Evolutionary conservation across 2,797 vertebrate species (phyloP).

Genomic region (Premnoplex brunnescens): DNA sequence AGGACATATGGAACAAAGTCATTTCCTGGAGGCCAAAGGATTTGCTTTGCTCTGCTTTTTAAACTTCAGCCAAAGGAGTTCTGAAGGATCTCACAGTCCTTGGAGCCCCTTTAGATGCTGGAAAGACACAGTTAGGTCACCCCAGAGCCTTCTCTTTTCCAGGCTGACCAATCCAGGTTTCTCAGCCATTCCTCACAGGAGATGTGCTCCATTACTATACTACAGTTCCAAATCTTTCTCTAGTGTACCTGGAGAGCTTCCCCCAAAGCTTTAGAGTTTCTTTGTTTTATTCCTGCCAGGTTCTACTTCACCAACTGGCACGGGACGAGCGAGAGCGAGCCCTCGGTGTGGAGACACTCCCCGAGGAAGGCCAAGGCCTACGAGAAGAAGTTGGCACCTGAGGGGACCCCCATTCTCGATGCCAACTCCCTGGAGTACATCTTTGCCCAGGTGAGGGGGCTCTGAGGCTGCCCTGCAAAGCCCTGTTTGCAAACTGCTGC

Average conservation of each 20-base stretch:
- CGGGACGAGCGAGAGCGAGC: conserved; percentile 90
- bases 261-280: fast-evolving
- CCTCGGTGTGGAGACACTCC: conserved; percentile 91
- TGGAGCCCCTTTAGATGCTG: background rate
- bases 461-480: background rate
- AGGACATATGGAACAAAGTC: background rate
- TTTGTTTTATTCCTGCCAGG: conserved; percentile 65
- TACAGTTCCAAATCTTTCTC: background rate
- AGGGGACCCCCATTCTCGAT: conserved; percentile 91
- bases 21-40: background rate
- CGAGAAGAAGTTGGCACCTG: conserved; percentile 79
- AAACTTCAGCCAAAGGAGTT: background rate
- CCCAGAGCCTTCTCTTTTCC: background rate
- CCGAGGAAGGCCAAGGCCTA: conserved; percentile 86
- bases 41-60: background rate
- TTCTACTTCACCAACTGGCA: conserved; percentile 99
- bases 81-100: background rate
- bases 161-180: background rate
- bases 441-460: conserved; percentile 86
- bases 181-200: background rate
- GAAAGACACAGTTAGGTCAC: background rate
- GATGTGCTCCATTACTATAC: background rate
- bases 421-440: conserved; percentile 89
- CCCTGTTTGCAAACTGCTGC: background rate
- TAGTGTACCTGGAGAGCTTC: background rate